A percentile compares a stretch with the other conserved stretches of the same genome.
Conservation (phyloP, 2,113 vertebrate genomes). For the Nibea albiflora region DNA sequence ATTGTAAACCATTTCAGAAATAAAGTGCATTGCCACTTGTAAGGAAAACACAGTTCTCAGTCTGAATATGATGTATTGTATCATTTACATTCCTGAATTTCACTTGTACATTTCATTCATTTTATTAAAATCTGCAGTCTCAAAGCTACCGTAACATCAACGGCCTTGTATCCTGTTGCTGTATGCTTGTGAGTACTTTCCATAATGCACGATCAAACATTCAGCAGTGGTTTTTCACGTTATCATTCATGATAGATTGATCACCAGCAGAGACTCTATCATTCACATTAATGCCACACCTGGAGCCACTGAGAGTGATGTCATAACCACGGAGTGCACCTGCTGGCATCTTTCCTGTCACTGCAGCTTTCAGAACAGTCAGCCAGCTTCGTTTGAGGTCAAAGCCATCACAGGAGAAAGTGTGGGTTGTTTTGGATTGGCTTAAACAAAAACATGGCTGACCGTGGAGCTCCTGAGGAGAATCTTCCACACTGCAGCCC, state of each 20-base stretch:
- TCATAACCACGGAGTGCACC: not conserved
- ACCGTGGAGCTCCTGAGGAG: constrained; percentile 83
- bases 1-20: constrained; percentile 75
- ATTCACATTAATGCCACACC: not conserved
- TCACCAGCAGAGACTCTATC: not conserved
- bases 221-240: constrained; percentile 20
- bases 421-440: constrained; percentile 88
- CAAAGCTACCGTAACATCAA: not conserved
- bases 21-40: constrained; percentile 68
- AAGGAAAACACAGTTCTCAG: constrained; percentile 35
- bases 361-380: constrained; percentile 29
- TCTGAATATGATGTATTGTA: constrained; percentile 9
- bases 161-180: not conserved
- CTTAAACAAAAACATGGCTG: constrained; percentile 88
- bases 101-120: constrained; percentile 17
- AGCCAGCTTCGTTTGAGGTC: constrained; percentile 92
- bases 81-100: constrained; percentile 17
- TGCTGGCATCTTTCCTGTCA: not conserved
- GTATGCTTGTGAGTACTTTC: not conserved
- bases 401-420: constrained; percentile 88
- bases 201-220: not conserved
- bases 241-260: constrained; percentile 1
- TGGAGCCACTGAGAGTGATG: not conserved
- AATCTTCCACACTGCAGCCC: constrained; percentile 88
- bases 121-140: constrained; percentile 4